These are phyloP conservation scores for Siphlonurus alternatus DNA, from an alignment of 2,888 invertebrate species.

Conservation along the genomic window DNA sequence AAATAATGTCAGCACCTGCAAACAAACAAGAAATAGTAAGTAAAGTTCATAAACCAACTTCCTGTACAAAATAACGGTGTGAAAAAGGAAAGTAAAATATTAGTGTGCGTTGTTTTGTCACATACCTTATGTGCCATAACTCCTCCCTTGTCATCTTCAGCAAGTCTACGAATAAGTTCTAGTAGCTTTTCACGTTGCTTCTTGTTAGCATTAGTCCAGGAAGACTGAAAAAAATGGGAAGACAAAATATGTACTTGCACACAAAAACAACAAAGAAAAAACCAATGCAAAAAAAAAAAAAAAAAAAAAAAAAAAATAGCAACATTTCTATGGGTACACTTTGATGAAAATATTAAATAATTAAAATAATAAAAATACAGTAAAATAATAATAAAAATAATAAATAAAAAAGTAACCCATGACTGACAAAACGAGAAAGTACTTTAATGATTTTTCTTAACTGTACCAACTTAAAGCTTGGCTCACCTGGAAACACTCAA, in stretches of 20 bases:
- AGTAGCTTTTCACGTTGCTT: conserved; percentile 89
- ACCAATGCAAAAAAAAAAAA: not conserved
- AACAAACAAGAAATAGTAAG: conserved; percentile 39
- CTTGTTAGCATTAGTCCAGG: conserved; percentile 92
- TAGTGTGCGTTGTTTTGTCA: not conserved
- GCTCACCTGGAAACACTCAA: conserved; percentile 88
- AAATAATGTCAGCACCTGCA: conserved; percentile 73
- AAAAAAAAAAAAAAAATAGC: conserved; percentile 9
- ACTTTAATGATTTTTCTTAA: not conserved
- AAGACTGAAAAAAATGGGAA: conserved; percentile 44
- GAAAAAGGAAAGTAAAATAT: not conserved
- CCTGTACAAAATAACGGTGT: not conserved
- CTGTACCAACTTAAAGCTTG: not conserved
- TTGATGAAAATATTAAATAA: conserved; percentile 7
- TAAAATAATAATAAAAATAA: not conserved
- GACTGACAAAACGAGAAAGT: not conserved
- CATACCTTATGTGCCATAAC: conserved; percentile 94
- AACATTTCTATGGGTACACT: conserved; percentile 9
- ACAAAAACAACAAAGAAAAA: not conserved
- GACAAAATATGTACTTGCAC: conserved; percentile 8
- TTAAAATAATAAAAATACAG: conserved; percentile 6
- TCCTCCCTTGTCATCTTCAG: conserved; percentile 97
- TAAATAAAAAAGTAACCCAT: conserved; percentile 1
- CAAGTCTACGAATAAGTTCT: conserved; percentile 84
- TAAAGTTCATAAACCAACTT: conserved; percentile 8